These are phyloP conservation scores for Heliconius congener DNA, from an alignment of 1,140 invertebrate species.

Conservation along the genomic window DNA sequence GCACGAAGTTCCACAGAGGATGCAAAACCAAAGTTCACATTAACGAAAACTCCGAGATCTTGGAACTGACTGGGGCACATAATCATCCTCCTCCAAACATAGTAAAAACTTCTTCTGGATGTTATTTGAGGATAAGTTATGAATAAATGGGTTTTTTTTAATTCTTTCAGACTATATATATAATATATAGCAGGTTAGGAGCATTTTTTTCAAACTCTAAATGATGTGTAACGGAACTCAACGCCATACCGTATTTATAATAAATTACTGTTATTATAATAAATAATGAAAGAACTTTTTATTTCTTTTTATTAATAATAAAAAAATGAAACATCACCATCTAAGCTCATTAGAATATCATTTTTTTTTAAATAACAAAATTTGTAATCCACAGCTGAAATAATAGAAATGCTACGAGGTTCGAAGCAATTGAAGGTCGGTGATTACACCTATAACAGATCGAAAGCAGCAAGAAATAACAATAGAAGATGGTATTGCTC, in stretches of 20 bases:
- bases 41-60: slow-evolving; percentile 4
- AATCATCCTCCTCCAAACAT: slow-evolving; percentile 32
- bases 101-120: slow-evolving; percentile 24
- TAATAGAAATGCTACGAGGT: slow-evolving; percentile 40
- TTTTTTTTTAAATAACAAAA: not conserved
- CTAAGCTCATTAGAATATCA: no score
- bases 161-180: no score
- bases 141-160: no score
- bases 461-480: slow-evolving; percentile 30
- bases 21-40: slow-evolving; percentile 29
- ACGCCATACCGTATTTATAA: no score
- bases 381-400: slow-evolving; percentile 36
- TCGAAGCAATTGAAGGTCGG: slow-evolving; percentile 36
- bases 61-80: slow-evolving; percentile 32
- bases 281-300: no score
- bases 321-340: no score
- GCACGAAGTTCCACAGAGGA: slow-evolving; percentile 29
- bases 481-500: slow-evolving; percentile 53
- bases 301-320: no score
- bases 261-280: no score
- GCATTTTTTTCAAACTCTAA: not conserved
- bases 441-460: slow-evolving; percentile 42
- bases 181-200: no score
- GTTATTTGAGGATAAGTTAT: slow-evolving; percentile 29
- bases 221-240: no score